Conservation (phyloP, 2,888 invertebrate species). For the Celastrina argiolus region DNA sequence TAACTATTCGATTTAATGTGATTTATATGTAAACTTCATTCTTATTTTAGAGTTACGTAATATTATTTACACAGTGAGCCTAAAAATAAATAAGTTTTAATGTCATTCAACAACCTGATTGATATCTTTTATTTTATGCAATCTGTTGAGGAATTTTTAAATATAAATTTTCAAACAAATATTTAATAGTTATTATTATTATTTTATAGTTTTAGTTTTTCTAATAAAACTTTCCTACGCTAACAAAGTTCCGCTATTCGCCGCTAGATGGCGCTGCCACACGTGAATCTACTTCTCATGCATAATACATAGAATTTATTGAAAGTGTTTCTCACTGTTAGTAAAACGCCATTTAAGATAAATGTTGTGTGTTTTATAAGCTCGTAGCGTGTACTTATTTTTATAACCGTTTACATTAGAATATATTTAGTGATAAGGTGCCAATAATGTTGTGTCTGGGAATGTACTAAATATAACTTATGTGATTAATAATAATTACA, state of each 20-base stretch:
- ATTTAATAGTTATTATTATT: background rate
- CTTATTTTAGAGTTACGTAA: too few relatives aligned
- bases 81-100: too few relatives aligned
- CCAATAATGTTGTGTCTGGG: background rate
- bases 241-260: constrained; percentile 48
- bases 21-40: too few relatives aligned
- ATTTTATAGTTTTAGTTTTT: background rate
- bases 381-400: background rate
- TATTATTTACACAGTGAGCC: too few relatives aligned
- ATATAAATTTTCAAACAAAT: too few relatives aligned
- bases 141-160: too few relatives aligned
- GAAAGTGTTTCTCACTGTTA: constrained; percentile 13
- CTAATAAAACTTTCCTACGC: background rate
- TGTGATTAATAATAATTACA: background rate
- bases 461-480: background rate
- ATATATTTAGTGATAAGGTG: background rate
- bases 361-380: constrained; percentile 8
- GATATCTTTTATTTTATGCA: too few relatives aligned
- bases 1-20: too few relatives aligned
- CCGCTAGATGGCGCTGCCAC: constrained; percentile 51
- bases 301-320: constrained; percentile 11
- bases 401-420: background rate
- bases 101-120: too few relatives aligned
- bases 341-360: constrained; percentile 9
- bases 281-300: constrained; percentile 5